Base-by-base conservation (phyloP, 1,140 invertebrate genomes). In the Calephelis nemesis region DNA sequence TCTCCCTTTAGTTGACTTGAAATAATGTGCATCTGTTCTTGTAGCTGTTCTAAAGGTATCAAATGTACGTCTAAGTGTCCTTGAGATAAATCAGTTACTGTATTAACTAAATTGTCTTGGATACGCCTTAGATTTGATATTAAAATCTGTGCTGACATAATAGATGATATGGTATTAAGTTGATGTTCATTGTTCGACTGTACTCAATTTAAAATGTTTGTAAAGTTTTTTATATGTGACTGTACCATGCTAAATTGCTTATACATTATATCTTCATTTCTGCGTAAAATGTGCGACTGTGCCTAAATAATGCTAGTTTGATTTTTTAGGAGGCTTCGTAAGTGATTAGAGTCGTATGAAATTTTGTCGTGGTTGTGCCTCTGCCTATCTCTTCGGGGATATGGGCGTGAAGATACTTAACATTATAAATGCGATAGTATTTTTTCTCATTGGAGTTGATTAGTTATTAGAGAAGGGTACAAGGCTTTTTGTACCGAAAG, bases 11-110 rank as follows among this genome's bases (percentile, higher is more conserved):
- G n/a, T 63, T 63, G 62, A 42, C 12, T 13, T 2, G 42, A 47
- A 13, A 63, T 63, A 13, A 63, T 63, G 6, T 63, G 62, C 42
- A 63, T 63, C 11, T 63, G 62, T 13, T 63, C 39, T 63, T 63
- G 62, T 45, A 63, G 62, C n/a, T 63, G 62, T 63, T 63, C 62
- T 63, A 12, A 63, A 63, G 62, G 62, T 42, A 63, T 63, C 13
- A 63, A 63, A 63, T 63, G 62, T 7, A 40, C 62, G 40, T 63
- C 62, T 40, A 63, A 63, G 62, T 63, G 62, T 6, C 62, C 62
- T 1, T 63, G 62, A 45, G 62, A 63, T 63, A 63, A 63, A 63
- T 63, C 62, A 7, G 62, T 63, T 63, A 63, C 7, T 15, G 62
- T 63, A 63, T 63, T 7, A 40, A 63, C n/a, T 9, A 63, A 3